phyloP scores from a whole-genome alignment of 2,113 vertebrate species.

The Lagopus leucura region DNA sequence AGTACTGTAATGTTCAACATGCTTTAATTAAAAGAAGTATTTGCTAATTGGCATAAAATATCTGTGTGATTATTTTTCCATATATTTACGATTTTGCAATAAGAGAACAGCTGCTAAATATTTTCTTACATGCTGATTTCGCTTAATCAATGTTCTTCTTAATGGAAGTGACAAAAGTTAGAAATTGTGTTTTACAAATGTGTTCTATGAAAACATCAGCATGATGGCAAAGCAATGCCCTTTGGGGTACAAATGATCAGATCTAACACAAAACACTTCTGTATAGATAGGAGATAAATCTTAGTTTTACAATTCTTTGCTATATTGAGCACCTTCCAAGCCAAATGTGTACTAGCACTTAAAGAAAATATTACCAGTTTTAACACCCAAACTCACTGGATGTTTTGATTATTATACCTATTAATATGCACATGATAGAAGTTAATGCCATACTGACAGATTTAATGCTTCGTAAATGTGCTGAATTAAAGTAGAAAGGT shows the following conservation, averaged over 20 bases:
- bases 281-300: constrained; percentile 37
- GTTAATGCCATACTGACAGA: constrained; percentile 69
- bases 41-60: constrained; percentile 74
- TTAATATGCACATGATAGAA: constrained; percentile 72
- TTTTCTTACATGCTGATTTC: constrained; percentile 61
- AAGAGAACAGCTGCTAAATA: constrained; percentile 59
- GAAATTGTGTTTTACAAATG: constrained; percentile 21
- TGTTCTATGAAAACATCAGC: constrained; percentile 34
- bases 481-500: constrained; percentile 72
- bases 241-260: constrained; percentile 47
- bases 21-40: constrained; percentile 56
- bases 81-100: constrained; percentile 47
- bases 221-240: constrained; percentile 29
- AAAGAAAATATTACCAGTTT: constrained; percentile 72
- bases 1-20: constrained; percentile 16
- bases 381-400: constrained; percentile 49
- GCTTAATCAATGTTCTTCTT: constrained; percentile 50
- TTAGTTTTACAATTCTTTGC: constrained; percentile 6
- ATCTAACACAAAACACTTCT: constrained; percentile 2
- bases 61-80: constrained; percentile 59
- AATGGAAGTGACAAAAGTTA: constrained; percentile 29
- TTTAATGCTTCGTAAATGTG: constrained; percentile 75
- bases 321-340: constrained; percentile 34
- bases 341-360: constrained; percentile 60
- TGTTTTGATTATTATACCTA: constrained; percentile 73